Evolutionary conservation across 2,888 invertebrate genomes (phyloP), one percentile per base, ranked within the genome.

Genomic region (Pyrocoelia pectoralis): DNA sequence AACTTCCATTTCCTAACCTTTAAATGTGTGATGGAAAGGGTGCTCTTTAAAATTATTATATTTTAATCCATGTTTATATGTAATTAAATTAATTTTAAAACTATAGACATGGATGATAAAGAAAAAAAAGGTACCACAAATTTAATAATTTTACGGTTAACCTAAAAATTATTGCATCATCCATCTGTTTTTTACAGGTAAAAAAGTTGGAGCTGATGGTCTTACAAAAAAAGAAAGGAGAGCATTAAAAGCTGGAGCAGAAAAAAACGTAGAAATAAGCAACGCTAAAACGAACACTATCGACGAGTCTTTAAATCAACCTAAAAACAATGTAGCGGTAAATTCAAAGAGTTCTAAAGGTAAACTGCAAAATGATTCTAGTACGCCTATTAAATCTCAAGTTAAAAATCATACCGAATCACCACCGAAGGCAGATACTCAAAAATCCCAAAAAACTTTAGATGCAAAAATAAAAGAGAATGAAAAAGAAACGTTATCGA

Each of bases 401-500:
- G 12, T 10, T 12, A 40, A 12, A 40, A 6, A 10, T 5, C 4
- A 46, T 5, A 15, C 46, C 10, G n/a, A n/a, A n/a, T n/a, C n/a
- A n/a, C 6, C 24, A 24, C 6, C 24, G 6, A 24, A 24, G 3
- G 24, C 6, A 24, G 24, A 24, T 6, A 19, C n/a, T 19, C 1
- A 5, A n/a, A 9, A 18, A 12, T 2, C 9, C 13, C 6, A n/a
- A 3, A 49, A 19, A 3, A 2, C 19, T n/a, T n/a, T 15, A 50
- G 9, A 10, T 5, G 3, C 5, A 10, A n/a, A 29, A 12, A 33
- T 4, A 46, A 46, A 15, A 46, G 18, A n/a, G n/a, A n/a, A 10
- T 18, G 46, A 1, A 17, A 18, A 3, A 1, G 8, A 46, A 46
- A 2, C 10, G 1, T 19, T 48, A 8, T 89, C 87, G 64, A 95